These are phyloP conservation scores for Tridacna gigas DNA, from an alignment of 2,888 invertebrate genomes.

Conservation along the genomic window DNA sequence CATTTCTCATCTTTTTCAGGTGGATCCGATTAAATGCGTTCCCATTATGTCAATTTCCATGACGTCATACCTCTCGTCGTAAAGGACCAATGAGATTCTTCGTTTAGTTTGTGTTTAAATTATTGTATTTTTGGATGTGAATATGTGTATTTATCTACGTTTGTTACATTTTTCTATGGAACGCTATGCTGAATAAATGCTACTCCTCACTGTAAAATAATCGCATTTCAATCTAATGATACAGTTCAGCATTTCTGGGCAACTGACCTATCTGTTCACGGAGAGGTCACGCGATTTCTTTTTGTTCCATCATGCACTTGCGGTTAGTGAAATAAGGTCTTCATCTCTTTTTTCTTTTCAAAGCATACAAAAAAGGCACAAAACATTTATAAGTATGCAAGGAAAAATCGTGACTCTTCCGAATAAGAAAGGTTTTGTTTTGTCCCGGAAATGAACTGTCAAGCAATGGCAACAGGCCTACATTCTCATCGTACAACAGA, in stretches of 20 bases:
- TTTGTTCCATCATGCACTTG: slow-evolving; percentile 8
- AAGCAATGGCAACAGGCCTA: too few species aligned
- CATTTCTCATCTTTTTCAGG: neutral
- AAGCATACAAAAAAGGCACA: slow-evolving; percentile 21
- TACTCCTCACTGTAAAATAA: too few species aligned
- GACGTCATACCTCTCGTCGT: slow-evolving; percentile 16
- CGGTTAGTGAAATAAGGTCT: slow-evolving; percentile 23
- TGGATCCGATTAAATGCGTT: slow-evolving; percentile 14
- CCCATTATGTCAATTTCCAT: slow-evolving; percentile 1
- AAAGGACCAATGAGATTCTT: slow-evolving; percentile 22
- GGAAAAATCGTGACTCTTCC: slow-evolving; percentile 4
- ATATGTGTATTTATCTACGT: neutral
- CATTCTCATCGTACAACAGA: too few species aligned
- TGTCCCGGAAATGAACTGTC: too few species aligned
- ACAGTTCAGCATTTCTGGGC: neutral
- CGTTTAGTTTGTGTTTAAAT: slow-evolving; percentile 18
- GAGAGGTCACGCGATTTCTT: neutral
- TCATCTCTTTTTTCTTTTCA: slow-evolving; percentile 3
- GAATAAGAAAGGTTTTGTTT: neutral
- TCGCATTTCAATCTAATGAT: too few species aligned
- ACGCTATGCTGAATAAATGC: neutral
- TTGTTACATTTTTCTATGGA: slow-evolving; percentile 1
- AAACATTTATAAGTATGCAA: slow-evolving; percentile 18
- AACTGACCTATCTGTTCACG: neutral
- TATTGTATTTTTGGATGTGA: neutral